phyloP scores from a whole-genome alignment of 2,888 invertebrate species.

The Glaucopsyche alexis region DNA sequence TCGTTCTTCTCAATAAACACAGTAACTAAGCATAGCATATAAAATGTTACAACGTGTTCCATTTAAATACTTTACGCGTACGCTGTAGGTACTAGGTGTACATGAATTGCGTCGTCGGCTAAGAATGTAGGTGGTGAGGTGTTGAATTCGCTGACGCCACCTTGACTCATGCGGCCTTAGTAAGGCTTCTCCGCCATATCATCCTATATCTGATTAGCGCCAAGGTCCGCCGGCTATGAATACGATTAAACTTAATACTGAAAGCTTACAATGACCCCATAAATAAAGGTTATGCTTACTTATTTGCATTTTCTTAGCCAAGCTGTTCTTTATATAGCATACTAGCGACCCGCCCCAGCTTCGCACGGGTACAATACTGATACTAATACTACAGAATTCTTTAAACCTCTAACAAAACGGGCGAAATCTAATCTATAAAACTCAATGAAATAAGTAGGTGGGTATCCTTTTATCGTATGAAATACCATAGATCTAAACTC shows the following conservation, averaged over 20 bases:
- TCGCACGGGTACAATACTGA: too few relatives aligned
- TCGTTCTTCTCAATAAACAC: neutral
- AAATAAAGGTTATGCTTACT: constrained; percentile 4
- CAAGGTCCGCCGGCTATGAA: constrained; percentile 31
- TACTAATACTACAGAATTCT: too few relatives aligned
- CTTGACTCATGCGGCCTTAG: constrained; percentile 58
- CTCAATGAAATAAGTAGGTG: too few relatives aligned
- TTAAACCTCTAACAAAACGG: too few relatives aligned
- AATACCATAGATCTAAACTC: too few relatives aligned
- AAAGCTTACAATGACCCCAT: constrained; percentile 27
- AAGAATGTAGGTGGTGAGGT: constrained; percentile 46
- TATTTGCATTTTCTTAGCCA: constrained; percentile 10
- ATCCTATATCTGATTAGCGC: constrained; percentile 39
- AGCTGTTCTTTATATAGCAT: too few relatives aligned
- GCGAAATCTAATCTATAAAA: too few relatives aligned
- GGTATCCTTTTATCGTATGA: too few relatives aligned
- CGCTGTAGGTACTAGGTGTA: constrained; percentile 4
- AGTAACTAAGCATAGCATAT: neutral
- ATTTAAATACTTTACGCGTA: neutral
- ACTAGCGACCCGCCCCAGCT: too few relatives aligned
- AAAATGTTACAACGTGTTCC: neutral
- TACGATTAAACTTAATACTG: constrained; percentile 29
- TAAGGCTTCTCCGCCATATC: constrained; percentile 42
- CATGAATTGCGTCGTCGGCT: constrained; percentile 45
- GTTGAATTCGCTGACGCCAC: constrained; percentile 51